Base-by-base conservation (phyloP, 2,113 vertebrate genomes). In the Chionodraco myersi region DNA sequence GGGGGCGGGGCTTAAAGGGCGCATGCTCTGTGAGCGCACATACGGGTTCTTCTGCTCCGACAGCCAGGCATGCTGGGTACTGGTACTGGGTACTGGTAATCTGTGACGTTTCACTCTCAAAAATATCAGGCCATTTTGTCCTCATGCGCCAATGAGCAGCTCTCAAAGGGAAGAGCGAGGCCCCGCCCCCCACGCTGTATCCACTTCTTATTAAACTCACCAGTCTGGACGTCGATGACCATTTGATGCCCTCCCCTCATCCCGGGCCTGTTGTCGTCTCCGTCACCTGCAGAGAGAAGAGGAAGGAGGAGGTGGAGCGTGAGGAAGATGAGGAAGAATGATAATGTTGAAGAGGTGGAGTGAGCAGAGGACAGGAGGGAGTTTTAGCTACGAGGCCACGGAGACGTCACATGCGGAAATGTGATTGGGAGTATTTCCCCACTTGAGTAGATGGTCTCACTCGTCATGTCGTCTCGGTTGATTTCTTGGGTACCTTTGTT, bases 181-280 rank as follows among this genome's bases (percentile, higher is more conserved):
- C 30, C 30, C 30, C 30, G 30, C 30, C 30, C 4, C 30, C 30
- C 30, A 30, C 30, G 3, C 30, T 30, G 30, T 30, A 30, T 30
- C 30, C 30, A 30, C 3, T 30, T 30, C 3, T 30, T 30, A 30
- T 30, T 30, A 30, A 30, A 30, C 30, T 95, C 89, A 99, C 98
- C 98, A 86, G 98, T 98, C 82, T 99, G 97, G 76, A 99, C 97
- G 89, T 99, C 98, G 72, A 99, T 99, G 85, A 99, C 98, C 98
- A 99, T 99, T 92, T 99, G 98, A 94, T 99, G 98, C 67, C 98
- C 98, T 58, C 98, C 98, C 87, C 98, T 96, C 98, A 99, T 99
- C 76, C 98, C 98, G 2, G 98, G 98, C 68, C 98, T 92, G 89
- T 96, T 99, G 91, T 99, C 98, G 45, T 99, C 98, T 1, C 96